Base-by-base conservation (phyloP, 1,140 invertebrate genomes). In the Drosophila repleta region DNA sequence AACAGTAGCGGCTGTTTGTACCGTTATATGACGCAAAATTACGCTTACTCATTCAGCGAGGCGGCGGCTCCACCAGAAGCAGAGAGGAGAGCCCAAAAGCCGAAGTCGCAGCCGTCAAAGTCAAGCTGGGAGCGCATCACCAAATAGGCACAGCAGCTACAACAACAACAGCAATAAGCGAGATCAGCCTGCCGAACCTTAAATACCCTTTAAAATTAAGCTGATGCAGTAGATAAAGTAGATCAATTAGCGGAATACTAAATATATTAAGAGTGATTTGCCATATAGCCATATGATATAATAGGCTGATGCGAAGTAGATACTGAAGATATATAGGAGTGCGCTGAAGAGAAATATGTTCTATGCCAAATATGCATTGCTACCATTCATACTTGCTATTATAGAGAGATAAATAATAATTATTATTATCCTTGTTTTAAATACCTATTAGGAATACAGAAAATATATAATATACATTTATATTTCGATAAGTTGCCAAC, bases 11-110 rank as follows among this genome's bases (percentile, higher is more conserved):
- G 75, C 82, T 72, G 78, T 61, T 75, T 78, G 37, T 87, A 79
- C 82, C 82, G 83, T 87, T 87, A 87, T 79, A 83, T 87, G 82
- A 87, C 82, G 82, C 82, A 87, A 87, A 87, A 87, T 87, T 87
- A 87, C 83, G 82, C 82, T 87, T 87, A 87, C 83, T 87, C 83
- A 87, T 87, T 88, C 83, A 55, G 46, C 62, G 57, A 84, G 80
- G 76, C 80, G 70, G 48, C 63, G 57, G 62, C 77, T 55, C 60
- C 67, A 66, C 60, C 67, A 66, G 67, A 76, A 70, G 70, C 32
- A 78, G 43, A 60, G 49, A 74, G 57, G 26, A 56, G 17, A 51
- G 26, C 11, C 39, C 41, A 41, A 35, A 37, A 79, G 61, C 52
- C 32, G 15, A 10, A 37, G 41, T 55, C 51, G 18, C 39, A 43